Evolutionary conservation across 2,888 invertebrate species (phyloP).

Genomic region (Troglohyphantes excavatus): DNA sequence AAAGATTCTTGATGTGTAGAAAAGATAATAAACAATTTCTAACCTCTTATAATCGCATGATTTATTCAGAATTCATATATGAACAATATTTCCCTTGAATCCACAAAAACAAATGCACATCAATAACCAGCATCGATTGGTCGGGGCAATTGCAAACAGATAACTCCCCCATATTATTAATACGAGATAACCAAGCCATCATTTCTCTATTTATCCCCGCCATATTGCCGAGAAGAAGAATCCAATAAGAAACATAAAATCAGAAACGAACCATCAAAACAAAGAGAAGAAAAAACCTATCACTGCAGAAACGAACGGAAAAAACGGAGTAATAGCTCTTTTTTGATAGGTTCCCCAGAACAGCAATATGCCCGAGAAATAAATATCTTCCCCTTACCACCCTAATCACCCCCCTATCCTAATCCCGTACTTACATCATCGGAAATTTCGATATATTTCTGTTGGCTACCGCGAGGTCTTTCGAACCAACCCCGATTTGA

Average conservation of each 20-base stretch:
- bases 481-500: not conserved
- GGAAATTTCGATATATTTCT: not conserved
- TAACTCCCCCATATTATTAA: not conserved
- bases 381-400: slow-evolving; percentile 1
- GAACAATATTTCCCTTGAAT: too few relatives aligned
- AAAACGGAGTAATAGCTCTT: slow-evolving; percentile 9
- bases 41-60: too few relatives aligned
- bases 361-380: not conserved
- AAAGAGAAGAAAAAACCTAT: not conserved
- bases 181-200: not conserved
- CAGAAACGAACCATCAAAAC: not conserved
- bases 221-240: not conserved
- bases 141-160: not conserved
- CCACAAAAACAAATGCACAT: too few relatives aligned
- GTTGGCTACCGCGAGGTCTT: not conserved
- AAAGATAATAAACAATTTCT: too few relatives aligned
- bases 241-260: slow-evolving; percentile 9
- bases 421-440: not conserved
- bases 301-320: not conserved
- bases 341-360: not conserved
- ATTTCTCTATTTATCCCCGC: not conserved
- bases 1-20: too few relatives aligned
- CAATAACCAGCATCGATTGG: too few relatives aligned
- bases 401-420: not conserved
- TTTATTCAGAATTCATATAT: too few relatives aligned